phyloP scores from a whole-genome alignment of 2,113 vertebrate species.

The Corythoichthys intestinalis region DNA sequence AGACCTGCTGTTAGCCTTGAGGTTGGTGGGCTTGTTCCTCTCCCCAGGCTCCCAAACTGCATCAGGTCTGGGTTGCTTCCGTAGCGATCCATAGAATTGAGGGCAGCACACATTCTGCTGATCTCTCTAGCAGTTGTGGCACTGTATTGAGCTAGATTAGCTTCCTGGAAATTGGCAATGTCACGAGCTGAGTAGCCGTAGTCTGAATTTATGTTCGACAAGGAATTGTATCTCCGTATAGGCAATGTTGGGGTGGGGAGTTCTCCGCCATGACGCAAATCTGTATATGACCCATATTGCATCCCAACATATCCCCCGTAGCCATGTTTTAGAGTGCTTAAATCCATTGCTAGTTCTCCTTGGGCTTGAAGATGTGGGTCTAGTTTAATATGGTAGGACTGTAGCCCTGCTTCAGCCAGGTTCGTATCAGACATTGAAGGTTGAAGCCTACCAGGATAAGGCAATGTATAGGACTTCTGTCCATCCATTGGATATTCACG shows the following conservation, averaged over 20 bases:
- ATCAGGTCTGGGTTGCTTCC: slow-evolving; percentile 80
- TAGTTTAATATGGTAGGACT: slow-evolving; percentile 78
- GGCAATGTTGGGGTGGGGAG: slow-evolving; percentile 79
- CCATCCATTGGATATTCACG: slow-evolving; percentile 76
- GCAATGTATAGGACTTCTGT: slow-evolving; percentile 79
- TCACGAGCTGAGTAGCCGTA: slow-evolving; percentile 85
- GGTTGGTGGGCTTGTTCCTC: slow-evolving; percentile 60
- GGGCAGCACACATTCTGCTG: slow-evolving; percentile 96
- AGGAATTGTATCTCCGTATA: slow-evolving; percentile 88
- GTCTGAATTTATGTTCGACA: slow-evolving; percentile 91
- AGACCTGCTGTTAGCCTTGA: slow-evolving; percentile 76
- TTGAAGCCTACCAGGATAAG: slow-evolving; percentile 82
- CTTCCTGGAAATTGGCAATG: slow-evolving; percentile 85
- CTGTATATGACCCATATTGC: slow-evolving; percentile 93
- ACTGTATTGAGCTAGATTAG: slow-evolving; percentile 94
- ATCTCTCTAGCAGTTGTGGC: slow-evolving; percentile 95
- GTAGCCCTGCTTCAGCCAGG: slow-evolving; percentile 82
- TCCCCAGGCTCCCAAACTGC: slow-evolving; percentile 76
- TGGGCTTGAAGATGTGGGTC: slow-evolving; percentile 78
- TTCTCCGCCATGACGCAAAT: slow-evolving; percentile 86
- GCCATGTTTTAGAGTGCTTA: slow-evolving; percentile 84
- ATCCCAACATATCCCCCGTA: slow-evolving; percentile 86
- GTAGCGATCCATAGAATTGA: slow-evolving; percentile 94
- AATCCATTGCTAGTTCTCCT: slow-evolving; percentile 79
- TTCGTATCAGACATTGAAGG: slow-evolving; percentile 97